These are phyloP conservation scores for Eupeodes luniger DNA, from an alignment of 2,888 invertebrate genomes.

Conservation along the genomic window DNA sequence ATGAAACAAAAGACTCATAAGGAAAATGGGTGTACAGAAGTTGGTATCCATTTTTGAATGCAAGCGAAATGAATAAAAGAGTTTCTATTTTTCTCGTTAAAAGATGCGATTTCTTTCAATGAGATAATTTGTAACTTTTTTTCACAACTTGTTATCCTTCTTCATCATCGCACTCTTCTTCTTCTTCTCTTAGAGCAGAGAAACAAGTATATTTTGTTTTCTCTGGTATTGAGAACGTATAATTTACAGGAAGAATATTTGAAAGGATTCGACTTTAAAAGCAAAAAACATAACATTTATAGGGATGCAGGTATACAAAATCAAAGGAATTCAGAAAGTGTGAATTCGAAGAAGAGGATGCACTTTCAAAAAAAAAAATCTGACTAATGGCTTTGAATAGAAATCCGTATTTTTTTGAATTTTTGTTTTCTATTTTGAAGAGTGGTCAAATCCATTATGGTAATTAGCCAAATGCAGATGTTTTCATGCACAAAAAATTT, in stretches of 20 bases:
- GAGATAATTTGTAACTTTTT: slow-evolving; percentile 34
- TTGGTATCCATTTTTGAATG: slow-evolving; percentile 29
- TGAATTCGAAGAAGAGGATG: slow-evolving; percentile 49
- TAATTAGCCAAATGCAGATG: slow-evolving; percentile 65
- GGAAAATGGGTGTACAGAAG: not conserved
- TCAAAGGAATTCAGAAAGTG: slow-evolving; percentile 45
- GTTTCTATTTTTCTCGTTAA: slow-evolving; percentile 19
- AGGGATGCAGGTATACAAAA: too few relatives aligned
- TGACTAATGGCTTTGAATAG: slow-evolving; percentile 37
- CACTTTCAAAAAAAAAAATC: slow-evolving; percentile 36
- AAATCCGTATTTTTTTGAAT: slow-evolving; percentile 22
- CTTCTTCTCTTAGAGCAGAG: not conserved
- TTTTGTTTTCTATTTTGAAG: not conserved
- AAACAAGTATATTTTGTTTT: slow-evolving; percentile 13
- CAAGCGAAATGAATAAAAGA: slow-evolving; percentile 13
- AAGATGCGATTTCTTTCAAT: slow-evolving; percentile 50
- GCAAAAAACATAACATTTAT: not conserved
- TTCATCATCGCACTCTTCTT: not conserved
- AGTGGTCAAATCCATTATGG: slow-evolving; percentile 71
- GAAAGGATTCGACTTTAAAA: slow-evolving; percentile 50
- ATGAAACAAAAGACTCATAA: not conserved
- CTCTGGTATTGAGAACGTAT: slow-evolving; percentile 25
- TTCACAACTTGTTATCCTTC: not conserved
- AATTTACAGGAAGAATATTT: slow-evolving; percentile 51
- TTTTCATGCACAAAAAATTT: slow-evolving; percentile 19